Conservation (phyloP, 2,888 invertebrate species). For the Diadegma fenestrale region DNA sequence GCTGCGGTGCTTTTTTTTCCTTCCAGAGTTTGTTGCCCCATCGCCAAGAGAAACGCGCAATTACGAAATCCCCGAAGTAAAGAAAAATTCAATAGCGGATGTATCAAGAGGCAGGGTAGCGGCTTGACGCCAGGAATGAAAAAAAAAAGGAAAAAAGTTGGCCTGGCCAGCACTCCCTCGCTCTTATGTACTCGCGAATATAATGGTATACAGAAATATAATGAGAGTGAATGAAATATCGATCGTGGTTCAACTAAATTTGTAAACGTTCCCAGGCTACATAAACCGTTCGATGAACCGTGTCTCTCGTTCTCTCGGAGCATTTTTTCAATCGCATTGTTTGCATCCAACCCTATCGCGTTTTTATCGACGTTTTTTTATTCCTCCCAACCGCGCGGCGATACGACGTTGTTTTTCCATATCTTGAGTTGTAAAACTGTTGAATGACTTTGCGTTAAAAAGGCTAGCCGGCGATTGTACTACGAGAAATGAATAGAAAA, state of each 20-base stretch:
- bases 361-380: constrained; percentile 1
- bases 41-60: constrained; percentile 30
- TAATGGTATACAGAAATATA: not conserved
- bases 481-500: constrained; percentile 18
- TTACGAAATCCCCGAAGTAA: constrained; percentile 31
- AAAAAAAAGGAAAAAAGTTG: constrained; percentile 25
- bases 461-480: not conserved
- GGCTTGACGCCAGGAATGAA: not conserved
- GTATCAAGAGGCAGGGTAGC: not conserved
- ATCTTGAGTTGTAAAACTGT: constrained; percentile 2
- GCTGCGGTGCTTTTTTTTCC: constrained; percentile 17
- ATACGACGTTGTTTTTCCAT: not conserved
- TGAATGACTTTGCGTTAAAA: constrained; percentile 27
- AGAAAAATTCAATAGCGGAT: not conserved
- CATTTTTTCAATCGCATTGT: constrained; percentile 23
- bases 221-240: constrained; percentile 46
- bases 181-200: not conserved
- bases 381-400: not conserved
- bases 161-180: not conserved
- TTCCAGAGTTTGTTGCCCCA: constrained; percentile 24
- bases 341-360: constrained; percentile 29
- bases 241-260: constrained; percentile 38
- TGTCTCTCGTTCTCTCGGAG: constrained; percentile 8
- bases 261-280: constrained; percentile 22
- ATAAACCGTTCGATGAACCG: constrained; percentile 33